Base-by-base conservation (phyloP, 2,888 invertebrate genomes). In the Axea sp. region DNA sequence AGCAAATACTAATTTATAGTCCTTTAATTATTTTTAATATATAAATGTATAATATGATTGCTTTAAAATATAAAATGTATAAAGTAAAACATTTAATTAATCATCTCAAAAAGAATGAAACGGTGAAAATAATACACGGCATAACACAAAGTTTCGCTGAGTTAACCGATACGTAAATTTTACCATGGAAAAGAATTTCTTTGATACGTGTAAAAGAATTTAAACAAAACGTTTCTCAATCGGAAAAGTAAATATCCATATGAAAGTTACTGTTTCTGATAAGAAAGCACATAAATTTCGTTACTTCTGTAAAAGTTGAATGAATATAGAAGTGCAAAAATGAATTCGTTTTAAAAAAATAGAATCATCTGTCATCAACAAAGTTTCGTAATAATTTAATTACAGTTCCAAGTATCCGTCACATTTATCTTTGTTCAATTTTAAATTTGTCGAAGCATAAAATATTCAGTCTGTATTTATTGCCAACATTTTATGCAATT, bases 401-500 rank as follows among this genome's bases (percentile, higher is more conserved):
- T 15, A 33, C n/a, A 22, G 9, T 7, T 9, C 8, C 15, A 17
- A 9, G 17, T 3, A 45, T 17, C 31, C 19, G 19, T 30, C 30
- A 30, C 39, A 6, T 11, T 22, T 22, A 39, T 12, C 5, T 45
- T 9, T 9, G 9, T 1, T 4, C 4, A 3, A 1, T 19, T 9
- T 24, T n/a, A n/a, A n/a, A 7, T 24, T 24, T 6, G 7, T 7
- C 4, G 6, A 14, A 19, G 6, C 24, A 26, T 26, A 51, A 35
- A 51, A 37, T 15, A 37, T 7, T 7, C 11, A n/a, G 1, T 30
- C 7, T 33, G 14, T 8, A 37, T 51, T 39, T 53, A 53, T 39
- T 3, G 3, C 11, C 17, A 31, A 31, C 41, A 41, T 55, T 22
- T 19, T 2, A 31, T 41, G 55, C 19, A 19, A 41, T 55, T 41